phyloP scores from a whole-genome alignment of 2,797 vertebrate genomes.

The Crypturellus tataupa region DNA sequence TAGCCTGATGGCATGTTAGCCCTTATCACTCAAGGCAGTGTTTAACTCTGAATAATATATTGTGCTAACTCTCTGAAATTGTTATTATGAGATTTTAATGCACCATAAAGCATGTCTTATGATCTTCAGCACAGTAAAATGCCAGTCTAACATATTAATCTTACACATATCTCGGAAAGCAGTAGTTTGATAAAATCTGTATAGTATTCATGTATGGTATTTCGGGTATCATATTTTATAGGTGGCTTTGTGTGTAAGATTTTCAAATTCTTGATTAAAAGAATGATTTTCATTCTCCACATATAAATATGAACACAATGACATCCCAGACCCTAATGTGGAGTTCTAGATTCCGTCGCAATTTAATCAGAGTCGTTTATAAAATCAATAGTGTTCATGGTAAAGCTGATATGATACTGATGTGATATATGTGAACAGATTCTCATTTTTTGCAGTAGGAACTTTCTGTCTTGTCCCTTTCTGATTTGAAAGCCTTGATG shows the following conservation, averaged over 20 bases:
- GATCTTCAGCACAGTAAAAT: constrained; percentile 35
- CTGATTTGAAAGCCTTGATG: background rate
- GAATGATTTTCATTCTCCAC: background rate
- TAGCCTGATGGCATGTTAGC: constrained; percentile 30
- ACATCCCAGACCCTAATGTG: background rate
- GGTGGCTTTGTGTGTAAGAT: background rate
- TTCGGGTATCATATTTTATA: background rate
- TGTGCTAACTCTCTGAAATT: constrained; percentile 48
- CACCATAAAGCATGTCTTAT: constrained; percentile 63
- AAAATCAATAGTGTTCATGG: background rate
- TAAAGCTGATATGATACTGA: background rate
- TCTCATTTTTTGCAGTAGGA: background rate
- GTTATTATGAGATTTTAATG: constrained; percentile 62
- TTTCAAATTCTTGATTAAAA: constrained; percentile 1
- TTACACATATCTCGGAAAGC: constrained; percentile 18
- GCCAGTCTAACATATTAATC: constrained; percentile 27
- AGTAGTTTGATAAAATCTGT: background rate
- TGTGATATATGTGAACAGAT: background rate
- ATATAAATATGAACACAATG: background rate
- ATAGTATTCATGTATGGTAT: background rate
- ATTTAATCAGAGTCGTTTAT: background rate
- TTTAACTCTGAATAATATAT: constrained; percentile 72
- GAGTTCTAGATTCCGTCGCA: background rate
- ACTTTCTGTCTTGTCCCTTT: background rate
- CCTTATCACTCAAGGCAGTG: constrained; percentile 60